Evolutionary conservation across 2,113 vertebrate species (phyloP).

Genomic region (Picathartes gymnocephalus): DNA sequence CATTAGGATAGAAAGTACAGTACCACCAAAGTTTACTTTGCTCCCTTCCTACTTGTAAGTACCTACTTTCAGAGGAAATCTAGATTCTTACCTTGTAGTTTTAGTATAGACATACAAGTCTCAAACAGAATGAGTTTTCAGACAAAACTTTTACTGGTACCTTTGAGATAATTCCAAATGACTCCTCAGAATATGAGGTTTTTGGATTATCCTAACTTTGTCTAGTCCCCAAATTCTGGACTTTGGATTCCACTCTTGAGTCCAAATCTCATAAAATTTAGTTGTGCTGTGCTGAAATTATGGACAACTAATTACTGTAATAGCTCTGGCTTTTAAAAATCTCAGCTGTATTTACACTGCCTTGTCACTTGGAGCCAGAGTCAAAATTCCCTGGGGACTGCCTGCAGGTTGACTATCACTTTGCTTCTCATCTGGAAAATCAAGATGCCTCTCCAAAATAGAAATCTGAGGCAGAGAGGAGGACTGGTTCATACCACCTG

Average conservation of each 20-base stretch:
- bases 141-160: neutral
- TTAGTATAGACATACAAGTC: neutral
- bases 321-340: neutral
- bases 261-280: neutral
- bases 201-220: neutral
- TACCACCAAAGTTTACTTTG: neutral
- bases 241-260: neutral
- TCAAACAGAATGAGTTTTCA: neutral
- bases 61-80: neutral
- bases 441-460: neutral
- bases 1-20: neutral
- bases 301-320: neutral
- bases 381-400: neutral
- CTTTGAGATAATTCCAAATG: neutral
- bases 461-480: neutral
- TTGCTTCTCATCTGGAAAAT: neutral
- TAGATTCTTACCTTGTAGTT: neutral
- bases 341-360: neutral
- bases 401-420: neutral
- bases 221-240: neutral
- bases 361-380: neutral
- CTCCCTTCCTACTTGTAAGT: neutral
- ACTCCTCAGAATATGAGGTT: neutral
- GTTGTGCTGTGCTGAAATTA: neutral
- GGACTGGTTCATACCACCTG: neutral